Percentiles rank a stretch among this genome's conserved stretches.
Evolutionary conservation across 2,888 invertebrate species (phyloP).

Genomic region (Halictus ligatus): DNA sequence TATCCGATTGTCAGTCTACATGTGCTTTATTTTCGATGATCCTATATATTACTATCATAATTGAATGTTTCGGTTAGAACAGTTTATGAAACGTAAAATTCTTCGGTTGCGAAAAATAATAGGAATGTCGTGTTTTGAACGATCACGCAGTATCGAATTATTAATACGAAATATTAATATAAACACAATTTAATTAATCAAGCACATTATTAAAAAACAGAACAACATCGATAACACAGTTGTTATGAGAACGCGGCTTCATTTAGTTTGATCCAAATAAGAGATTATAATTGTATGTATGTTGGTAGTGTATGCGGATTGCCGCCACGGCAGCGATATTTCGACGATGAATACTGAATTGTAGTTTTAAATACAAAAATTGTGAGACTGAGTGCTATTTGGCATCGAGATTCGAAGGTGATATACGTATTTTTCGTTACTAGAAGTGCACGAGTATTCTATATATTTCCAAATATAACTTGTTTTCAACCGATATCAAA

Average conservation of each 20-base stretch:
- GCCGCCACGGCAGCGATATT: conserved; percentile 61
- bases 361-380: conserved; percentile 53
- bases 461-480: conserved; percentile 11
- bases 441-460: not conserved
- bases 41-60: not conserved
- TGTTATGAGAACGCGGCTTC: conserved; percentile 48
- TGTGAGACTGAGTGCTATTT: conserved; percentile 43
- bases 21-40: not conserved
- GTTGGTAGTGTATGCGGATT: conserved; percentile 57
- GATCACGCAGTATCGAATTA: not conserved
- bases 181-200: not conserved
- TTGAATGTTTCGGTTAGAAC: not conserved
- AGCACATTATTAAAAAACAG: not conserved
- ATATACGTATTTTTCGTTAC: conserved; percentile 15
- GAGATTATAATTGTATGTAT: conserved; percentile 53
- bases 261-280: conserved; percentile 52
- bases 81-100: not conserved
- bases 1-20: not conserved
- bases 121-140: not conserved
- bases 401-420: conserved; percentile 53
- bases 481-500: not conserved
- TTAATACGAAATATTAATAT: not conserved
- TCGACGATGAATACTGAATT: conserved; percentile 44
- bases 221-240: conserved; percentile 2
- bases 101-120: not conserved